A percentile compares a stretch with the other conserved stretches of the same genome.
These are phyloP conservation scores for Procambarus virginalis DNA, from an alignment of 1,140 invertebrate species.

Conservation along the genomic window DNA sequence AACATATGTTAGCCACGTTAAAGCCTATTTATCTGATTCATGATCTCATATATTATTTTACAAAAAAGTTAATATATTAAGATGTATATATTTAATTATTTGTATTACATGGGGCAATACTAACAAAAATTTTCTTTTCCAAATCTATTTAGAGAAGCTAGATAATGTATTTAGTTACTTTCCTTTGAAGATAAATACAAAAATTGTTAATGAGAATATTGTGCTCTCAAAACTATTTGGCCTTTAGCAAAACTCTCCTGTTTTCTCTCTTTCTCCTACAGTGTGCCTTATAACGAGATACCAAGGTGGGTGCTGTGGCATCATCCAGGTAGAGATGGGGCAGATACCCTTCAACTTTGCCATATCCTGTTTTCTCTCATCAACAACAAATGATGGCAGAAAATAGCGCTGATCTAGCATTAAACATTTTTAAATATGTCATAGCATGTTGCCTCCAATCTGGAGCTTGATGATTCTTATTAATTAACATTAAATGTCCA, in stretches of 20 bases:
- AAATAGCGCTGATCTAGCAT: not conserved
- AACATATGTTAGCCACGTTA: too few species aligned
- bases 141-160: not conserved
- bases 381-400: conserved; percentile 22
- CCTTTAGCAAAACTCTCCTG: conserved; percentile 44
- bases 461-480: conserved; percentile 9
- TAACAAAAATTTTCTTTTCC: not conserved
- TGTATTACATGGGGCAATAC: too few species aligned
- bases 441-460: conserved; percentile 22
- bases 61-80: not conserved
- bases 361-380: conserved; percentile 38
- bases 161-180: not conserved
- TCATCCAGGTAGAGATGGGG: conserved; percentile 44
- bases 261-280: conserved; percentile 64
- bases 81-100: too few species aligned
- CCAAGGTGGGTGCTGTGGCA: conserved; percentile 55
- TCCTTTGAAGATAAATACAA: not conserved
- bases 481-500: conserved; percentile 10
- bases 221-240: not conserved
- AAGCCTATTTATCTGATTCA: too few species aligned
- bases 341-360: conserved; percentile 62
- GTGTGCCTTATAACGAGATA: conserved; percentile 49
- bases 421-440: conserved; percentile 19
- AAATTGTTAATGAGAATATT: not conserved
- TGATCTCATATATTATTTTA: not conserved